A percentile compares a stretch with the other conserved stretches of the same genome.
phyloP scores from a whole-genome alignment of 2,113 vertebrate species.

The Anolis carolinensis region DNA sequence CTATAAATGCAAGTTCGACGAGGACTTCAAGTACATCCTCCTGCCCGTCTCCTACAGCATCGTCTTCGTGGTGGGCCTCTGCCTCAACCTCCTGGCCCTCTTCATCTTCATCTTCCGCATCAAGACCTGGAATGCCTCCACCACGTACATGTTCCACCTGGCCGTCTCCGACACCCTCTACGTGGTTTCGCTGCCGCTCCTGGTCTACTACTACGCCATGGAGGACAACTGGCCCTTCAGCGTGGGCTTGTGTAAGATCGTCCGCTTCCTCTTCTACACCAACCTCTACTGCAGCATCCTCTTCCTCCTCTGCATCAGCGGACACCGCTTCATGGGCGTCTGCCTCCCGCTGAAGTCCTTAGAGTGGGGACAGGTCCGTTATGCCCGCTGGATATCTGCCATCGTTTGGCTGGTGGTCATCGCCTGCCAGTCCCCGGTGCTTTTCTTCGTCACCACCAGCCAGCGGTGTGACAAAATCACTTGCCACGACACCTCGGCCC shows the following conservation, averaged over 20 bases:
- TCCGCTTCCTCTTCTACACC: conserved; percentile 95
- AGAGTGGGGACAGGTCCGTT: conserved; percentile 83
- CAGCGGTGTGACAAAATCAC: conserved; percentile 63
- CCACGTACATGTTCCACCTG: conserved; percentile 97
- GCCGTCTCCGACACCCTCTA: conserved; percentile 89
- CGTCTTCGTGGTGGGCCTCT: conserved; percentile 89
- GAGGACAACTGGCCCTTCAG: conserved; percentile 94
- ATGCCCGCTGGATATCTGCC: conserved; percentile 79
- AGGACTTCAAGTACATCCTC: conserved; percentile 93
- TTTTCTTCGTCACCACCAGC: conserved; percentile 89
- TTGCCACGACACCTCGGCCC: conserved; percentile 92
- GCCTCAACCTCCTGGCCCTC: conserved; percentile 84
- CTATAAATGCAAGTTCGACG: conserved; percentile 84
- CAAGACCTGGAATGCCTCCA: conserved; percentile 91
- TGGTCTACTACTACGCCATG: conserved; percentile 91
- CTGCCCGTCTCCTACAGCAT: conserved; percentile 87
- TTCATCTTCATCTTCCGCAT: conserved; percentile 89
- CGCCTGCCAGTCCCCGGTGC: conserved; percentile 84
- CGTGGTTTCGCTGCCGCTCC: conserved; percentile 90
- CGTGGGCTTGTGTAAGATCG: conserved; percentile 87
- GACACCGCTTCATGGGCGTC: conserved; percentile 91
- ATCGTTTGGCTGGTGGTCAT: conserved; percentile 84
- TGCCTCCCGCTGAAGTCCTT: conserved; percentile 87
- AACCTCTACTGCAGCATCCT: conserved; percentile 96
- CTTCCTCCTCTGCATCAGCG: conserved; percentile 94